Evolutionary conservation across 2,797 vertebrate genomes (phyloP).

Genomic region (Leucoraja ocellata): DNA sequence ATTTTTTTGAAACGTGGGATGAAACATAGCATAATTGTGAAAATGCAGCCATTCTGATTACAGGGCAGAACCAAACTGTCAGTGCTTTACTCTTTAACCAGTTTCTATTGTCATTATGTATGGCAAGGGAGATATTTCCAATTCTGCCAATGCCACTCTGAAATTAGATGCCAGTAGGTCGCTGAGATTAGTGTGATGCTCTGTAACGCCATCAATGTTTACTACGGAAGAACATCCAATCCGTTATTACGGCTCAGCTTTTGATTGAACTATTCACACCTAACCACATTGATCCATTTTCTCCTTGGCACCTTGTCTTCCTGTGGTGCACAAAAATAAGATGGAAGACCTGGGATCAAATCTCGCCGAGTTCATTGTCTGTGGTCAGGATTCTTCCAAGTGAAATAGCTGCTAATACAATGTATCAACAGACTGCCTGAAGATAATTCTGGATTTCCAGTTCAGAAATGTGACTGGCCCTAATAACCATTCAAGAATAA

Average conservation of each 20-base stretch:
- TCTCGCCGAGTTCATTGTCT: not conserved
- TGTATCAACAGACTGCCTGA: no score
- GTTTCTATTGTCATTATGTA: not conserved
- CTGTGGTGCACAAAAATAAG: not conserved
- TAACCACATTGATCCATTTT: not conserved
- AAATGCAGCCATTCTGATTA: not conserved
- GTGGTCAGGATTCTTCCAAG: not conserved
- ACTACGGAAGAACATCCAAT: not conserved
- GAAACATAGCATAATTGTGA: not conserved
- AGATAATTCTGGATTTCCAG: not conserved
- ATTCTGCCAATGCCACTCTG: not conserved
- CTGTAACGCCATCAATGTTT: not conserved
- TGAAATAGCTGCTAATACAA: not conserved
- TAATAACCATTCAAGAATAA: not conserved
- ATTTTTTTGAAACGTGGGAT: not conserved
- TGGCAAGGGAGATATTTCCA: not conserved
- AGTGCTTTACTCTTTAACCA: not conserved
- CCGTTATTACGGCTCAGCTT: not conserved
- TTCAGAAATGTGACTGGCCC: not conserved
- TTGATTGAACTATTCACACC: not conserved
- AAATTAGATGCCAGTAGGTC: not conserved
- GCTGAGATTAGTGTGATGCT: not conserved
- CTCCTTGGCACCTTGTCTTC: not conserved
- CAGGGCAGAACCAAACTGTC: not conserved
- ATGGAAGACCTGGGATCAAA: not conserved